These are phyloP conservation scores for Melanaphis sacchari DNA, from an alignment of 1,140 invertebrate genomes.

Conservation along the genomic window DNA sequence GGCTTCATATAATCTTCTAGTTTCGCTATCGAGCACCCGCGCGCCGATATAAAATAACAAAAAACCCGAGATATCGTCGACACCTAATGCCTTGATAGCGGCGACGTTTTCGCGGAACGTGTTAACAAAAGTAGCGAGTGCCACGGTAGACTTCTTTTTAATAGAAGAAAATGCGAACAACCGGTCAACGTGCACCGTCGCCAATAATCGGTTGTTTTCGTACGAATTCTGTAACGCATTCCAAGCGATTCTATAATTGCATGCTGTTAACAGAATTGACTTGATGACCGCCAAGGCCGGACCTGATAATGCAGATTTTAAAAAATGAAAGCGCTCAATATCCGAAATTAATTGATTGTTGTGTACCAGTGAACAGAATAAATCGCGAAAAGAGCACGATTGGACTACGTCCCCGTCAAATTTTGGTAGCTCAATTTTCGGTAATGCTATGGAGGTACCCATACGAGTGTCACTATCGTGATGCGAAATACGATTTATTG, in stretches of 20 bases:
- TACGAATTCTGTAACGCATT: not conserved
- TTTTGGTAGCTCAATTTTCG: not conserved
- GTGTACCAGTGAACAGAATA: not conserved
- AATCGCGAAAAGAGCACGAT: not conserved
- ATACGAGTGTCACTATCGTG: no score
- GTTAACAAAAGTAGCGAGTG: not conserved
- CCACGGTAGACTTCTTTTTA: not conserved
- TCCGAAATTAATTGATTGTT: not conserved
- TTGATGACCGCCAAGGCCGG: not conserved
- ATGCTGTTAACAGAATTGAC: not conserved
- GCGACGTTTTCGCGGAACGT: slow-evolving; percentile 4
- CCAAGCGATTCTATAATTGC: not conserved
- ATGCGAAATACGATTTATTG: not conserved
- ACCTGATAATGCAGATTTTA: not conserved
- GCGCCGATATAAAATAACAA: no score
- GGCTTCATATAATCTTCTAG: not conserved
- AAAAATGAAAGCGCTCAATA: slow-evolving; percentile 28
- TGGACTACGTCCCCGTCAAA: not conserved
- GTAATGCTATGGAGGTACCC: not conserved
- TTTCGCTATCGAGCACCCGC: not conserved
- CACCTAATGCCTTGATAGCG: not conserved
- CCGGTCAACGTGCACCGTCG: not conserved
- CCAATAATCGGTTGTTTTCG: slow-evolving; percentile 32
- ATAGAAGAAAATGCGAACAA: not conserved
- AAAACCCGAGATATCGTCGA: not conserved